Base-by-base conservation (phyloP, 2,113 vertebrate genomes). In the Cacatua alba region DNA sequence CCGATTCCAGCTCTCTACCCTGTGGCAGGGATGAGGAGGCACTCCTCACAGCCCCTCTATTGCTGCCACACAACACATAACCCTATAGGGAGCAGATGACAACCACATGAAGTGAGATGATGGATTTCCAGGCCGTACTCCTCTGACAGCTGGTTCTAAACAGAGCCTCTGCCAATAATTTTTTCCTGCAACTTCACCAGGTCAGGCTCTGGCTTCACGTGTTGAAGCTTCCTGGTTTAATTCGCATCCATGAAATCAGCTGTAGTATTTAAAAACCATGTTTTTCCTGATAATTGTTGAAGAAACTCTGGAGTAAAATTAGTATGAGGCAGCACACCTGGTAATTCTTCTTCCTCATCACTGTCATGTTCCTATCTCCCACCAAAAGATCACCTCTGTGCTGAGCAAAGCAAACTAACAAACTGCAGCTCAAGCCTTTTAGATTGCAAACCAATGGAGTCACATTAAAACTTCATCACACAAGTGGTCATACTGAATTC, bases 391-490 rank as follows among this genome's bases (percentile, higher is more conserved):
- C 60, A 70, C 24, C 15, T 62, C 67, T 79, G 3, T 64, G 80
- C 80, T 88, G 59, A 94, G 63, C 57, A 88, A 83, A 72, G 83
- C 53, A 79, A 76, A 19, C 10, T 25, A 63, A 37, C 10, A 59
- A 79, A 86, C 18, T 51, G 68, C 83, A 82, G 52, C 83, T 92
- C 71, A 41, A 71, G 57, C 31, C 57, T 82, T 94, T 91, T 44
- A 18, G 16, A 17, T 24, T 62, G 70, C 80, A 88, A 44, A 76
- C 18, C 43, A 28, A 3, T 68, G 71, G 57, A 70, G 62, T 13
- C 5, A 5, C 25, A 13, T 41, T 64, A 28, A 37, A 84, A 28
- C 48, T 64, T 57, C 43, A 31, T 37, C 83, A 64, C 35, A 7
- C n/a, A 52, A 74, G 35, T 6, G 1, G 12, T 41, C 62, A 21